These are phyloP conservation scores for Melinaea menophilus DNA, from an alignment of 2,888 invertebrate species.

Conservation along the genomic window DNA sequence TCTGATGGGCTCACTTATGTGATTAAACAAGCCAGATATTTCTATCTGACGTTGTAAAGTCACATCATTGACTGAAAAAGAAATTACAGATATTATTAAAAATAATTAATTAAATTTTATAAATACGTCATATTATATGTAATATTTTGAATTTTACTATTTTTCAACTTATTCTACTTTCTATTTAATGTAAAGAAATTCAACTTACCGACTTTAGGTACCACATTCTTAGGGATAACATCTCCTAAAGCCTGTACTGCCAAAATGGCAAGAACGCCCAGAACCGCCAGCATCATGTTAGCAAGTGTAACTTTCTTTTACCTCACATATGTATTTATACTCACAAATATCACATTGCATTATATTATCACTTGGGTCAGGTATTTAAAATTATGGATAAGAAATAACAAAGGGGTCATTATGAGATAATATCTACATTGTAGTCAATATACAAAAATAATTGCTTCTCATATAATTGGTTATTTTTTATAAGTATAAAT, in stretches of 20 bases:
- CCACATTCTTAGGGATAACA: not conserved
- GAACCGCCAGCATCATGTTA: not conserved
- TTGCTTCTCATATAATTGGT: no score
- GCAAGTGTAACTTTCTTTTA: not conserved
- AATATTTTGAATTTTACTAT: no score
- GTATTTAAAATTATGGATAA: conserved; percentile 9
- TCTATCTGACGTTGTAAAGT: conserved; percentile 63
- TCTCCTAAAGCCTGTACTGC: conserved; percentile 1
- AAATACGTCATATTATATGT: no score
- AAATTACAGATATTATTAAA: not conserved
- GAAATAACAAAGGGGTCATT: not conserved
- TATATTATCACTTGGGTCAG: conserved; percentile 19
- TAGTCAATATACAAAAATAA: not conserved
- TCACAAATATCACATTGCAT: conserved; percentile 23
- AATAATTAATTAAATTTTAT: no score
- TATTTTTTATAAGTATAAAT: no score
- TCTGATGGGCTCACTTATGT: conserved; percentile 78
- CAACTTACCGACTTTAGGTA: no score
- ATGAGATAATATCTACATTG: not conserved
- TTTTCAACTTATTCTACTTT: not conserved
- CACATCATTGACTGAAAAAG: conserved; percentile 69
- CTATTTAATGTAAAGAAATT: not conserved
- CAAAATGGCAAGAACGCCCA: not conserved
- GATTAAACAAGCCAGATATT: conserved; percentile 64
- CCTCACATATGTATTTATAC: conserved; percentile 1